Evolutionary conservation across 64 coral and sea anemone genomes (phyloP).

Genomic region (Orbicella faveolata): DNA sequence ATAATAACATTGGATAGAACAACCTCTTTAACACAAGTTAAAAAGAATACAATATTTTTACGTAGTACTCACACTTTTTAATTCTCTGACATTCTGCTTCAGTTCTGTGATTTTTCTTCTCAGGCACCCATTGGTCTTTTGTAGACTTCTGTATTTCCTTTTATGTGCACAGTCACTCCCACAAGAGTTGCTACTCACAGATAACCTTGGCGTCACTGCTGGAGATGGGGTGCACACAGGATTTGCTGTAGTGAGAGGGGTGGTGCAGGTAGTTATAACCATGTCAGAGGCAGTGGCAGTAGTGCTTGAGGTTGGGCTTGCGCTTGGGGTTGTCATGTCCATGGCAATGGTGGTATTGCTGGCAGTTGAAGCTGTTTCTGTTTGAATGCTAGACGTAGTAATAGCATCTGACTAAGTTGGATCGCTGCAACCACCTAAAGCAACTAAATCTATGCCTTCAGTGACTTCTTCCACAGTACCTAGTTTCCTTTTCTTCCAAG

Average conservation of each 20-base stretch:
- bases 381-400: no score
- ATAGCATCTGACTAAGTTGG: no score
- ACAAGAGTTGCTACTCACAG: neutral
- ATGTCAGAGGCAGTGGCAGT: no score
- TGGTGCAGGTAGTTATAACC: no score
- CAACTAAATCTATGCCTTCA: no score
- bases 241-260: neutral
- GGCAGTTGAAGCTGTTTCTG: no score
- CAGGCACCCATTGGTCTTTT: neutral
- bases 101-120: neutral
- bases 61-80: neutral
- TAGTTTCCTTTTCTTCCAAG: neutral
- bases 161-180: neutral
- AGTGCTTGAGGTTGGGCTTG: no score
- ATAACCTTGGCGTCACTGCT: neutral
- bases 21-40: no score
- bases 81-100: neutral
- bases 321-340: no score
- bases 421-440: no score
- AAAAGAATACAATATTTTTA: neutral
- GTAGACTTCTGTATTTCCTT: neutral
- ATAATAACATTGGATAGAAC: neutral
- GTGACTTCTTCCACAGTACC: no score
- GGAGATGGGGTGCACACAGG: neutral
- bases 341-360: no score